Percentiles rank a stretch among this genome's conserved stretches.
Evolutionary conservation across 2,797 vertebrate species (phyloP).

Genomic region (Lacerta bilineata): DNA sequence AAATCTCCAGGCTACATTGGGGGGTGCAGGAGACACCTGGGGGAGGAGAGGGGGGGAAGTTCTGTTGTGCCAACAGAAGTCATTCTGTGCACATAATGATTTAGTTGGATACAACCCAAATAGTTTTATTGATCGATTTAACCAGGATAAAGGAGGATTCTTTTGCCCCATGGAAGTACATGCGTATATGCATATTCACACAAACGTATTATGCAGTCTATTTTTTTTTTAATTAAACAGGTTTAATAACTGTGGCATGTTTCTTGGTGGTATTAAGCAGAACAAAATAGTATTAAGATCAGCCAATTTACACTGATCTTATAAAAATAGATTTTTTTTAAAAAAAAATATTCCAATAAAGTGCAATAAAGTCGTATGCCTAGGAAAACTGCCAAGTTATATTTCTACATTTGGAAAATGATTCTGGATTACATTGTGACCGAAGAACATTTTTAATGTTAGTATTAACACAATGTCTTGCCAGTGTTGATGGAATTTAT

Average conservation of each 20-base stretch:
- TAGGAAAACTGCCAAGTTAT: constrained; percentile 31
- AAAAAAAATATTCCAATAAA: constrained; percentile 50
- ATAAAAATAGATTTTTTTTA: constrained; percentile 49
- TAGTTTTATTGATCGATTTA: neutral
- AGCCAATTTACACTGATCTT: constrained; percentile 52
- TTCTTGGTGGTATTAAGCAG: constrained; percentile 56
- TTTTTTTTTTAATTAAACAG: constrained; percentile 54
- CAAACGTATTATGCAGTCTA: constrained; percentile 38
- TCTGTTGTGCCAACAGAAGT: too few species aligned
- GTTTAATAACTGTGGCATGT: constrained; percentile 38
- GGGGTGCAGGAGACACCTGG: too few species aligned
- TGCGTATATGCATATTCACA: neutral
- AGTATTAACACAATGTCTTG: constrained; percentile 67
- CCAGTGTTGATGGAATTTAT: constrained; percentile 69
- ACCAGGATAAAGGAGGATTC: constrained; percentile 7
- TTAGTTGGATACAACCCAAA: neutral
- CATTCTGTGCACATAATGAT: too few species aligned
- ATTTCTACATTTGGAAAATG: constrained; percentile 44
- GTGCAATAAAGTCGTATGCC: constrained; percentile 62
- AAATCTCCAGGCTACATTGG: too few species aligned
- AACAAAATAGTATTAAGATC: constrained; percentile 70
- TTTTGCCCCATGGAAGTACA: constrained; percentile 40
- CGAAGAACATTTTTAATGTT: constrained; percentile 54
- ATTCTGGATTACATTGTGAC: constrained; percentile 34
- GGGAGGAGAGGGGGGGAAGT: too few species aligned